Base-by-base conservation (phyloP, 2,113 vertebrate genomes). In the Vimba vimba region DNA sequence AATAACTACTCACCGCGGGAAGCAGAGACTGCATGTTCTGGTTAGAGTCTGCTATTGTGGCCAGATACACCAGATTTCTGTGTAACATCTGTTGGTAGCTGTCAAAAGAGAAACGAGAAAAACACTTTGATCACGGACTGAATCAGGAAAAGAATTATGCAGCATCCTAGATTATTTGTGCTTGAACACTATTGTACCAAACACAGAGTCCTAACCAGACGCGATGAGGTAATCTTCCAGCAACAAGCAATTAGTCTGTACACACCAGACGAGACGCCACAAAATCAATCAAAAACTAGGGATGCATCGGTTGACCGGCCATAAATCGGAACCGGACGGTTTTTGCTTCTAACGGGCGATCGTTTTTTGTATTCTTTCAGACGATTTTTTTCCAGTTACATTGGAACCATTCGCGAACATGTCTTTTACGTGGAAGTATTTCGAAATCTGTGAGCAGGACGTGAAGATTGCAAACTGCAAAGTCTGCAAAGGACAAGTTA, bases 21-120 rank as follows among this genome's bases (percentile, higher is more conserved):
- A 99, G 95, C 84, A 99, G 96, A 91, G 97, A 96, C 93, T 99
- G 98, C 97, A 99, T 98, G 92, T 99, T 99, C 93, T 99, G 98
- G 94, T 99, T 99, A 85, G 98, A 99, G 93, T 99, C 98, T 95
- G 98, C 98, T 96, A 99, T 99, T 82, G 98, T 99, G 27, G 98
- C 98, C 92, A 99, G 94, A 93, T 99, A 99, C 88, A 99, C 98
- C 94, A 99, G 91, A 93, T 99, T 99, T 93, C 97, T 98, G 92
- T 99, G 98, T 88, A 99, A 94, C 96, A 99, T 97, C 93, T 99
- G 98, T 88, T 99, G 98, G 93, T 99, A 99, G 91, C 98, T 99
- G 91, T 39, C 85, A 43, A 93, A 89, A 93, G 4, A 93, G 91
- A 90, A 36, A 73, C 2, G 87, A 89, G 43, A 85, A 57, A n/a